Conservation (phyloP, 2,113 vertebrate species). For the Amphiprion ocellaris region DNA sequence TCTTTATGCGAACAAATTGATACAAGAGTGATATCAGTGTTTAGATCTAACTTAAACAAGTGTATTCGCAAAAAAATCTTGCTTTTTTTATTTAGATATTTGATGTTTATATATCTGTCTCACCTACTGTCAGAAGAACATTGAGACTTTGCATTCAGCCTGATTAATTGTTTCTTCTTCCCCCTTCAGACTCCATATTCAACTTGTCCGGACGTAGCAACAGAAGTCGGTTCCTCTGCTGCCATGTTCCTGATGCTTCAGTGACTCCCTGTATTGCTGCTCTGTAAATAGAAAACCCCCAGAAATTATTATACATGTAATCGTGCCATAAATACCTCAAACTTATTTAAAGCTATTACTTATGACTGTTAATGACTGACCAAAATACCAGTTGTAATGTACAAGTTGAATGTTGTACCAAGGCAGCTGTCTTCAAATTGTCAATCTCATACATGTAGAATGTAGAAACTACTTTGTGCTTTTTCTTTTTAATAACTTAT, state of each 20-base stretch:
- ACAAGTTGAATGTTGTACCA: conserved; percentile 62
- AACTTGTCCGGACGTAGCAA: conserved; percentile 22
- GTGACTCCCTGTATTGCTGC: conserved; percentile 81
- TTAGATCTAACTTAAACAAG: neutral
- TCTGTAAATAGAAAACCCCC: conserved; percentile 73
- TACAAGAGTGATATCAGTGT: neutral
- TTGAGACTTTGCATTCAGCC: neutral
- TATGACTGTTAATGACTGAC: conserved; percentile 67
- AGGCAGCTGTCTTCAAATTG: conserved; percentile 74
- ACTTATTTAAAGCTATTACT: conserved; percentile 72
- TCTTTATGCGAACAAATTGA: no score
- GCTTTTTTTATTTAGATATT: no score
- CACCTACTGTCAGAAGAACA: neutral
- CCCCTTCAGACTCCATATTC: conserved; percentile 42
- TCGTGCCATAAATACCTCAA: conserved; percentile 77
- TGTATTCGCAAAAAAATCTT: no score
- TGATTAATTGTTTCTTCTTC: conserved; percentile 2
- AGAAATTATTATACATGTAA: conserved; percentile 54
- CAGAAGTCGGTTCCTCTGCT: conserved; percentile 54
- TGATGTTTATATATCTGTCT: neutral
- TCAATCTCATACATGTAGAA: conserved; percentile 43
- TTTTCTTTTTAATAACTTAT: conserved; percentile 35
- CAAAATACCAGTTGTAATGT: conserved; percentile 62
- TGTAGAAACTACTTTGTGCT: conserved; percentile 49
- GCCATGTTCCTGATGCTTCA: conserved; percentile 37